A percentile compares a stretch with the other conserved stretches of the same genome.
Conservation (phyloP, 1,140 invertebrate genomes). For the Nixonia krombeini region DNA sequence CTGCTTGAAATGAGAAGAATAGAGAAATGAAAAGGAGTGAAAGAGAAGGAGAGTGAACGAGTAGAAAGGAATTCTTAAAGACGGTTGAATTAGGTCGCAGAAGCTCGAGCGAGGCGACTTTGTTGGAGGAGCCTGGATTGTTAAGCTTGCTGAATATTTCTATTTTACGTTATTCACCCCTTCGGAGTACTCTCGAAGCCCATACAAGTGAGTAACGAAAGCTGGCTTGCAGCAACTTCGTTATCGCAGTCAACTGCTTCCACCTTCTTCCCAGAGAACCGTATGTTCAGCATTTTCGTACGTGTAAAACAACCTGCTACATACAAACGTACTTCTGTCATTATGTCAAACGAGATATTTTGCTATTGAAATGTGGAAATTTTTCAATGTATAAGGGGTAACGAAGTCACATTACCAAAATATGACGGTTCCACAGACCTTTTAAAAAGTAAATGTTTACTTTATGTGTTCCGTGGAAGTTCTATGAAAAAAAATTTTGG, state of each 20-base stretch:
- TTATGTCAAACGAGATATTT: constrained; percentile 35
- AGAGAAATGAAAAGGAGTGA: constrained; percentile 1
- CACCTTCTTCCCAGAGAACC: constrained; percentile 22
- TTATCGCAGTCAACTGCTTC: constrained; percentile 40
- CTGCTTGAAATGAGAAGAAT: constrained; percentile 3
- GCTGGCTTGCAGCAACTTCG: constrained; percentile 43
- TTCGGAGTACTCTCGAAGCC: constrained; percentile 24
- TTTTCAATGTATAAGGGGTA: too few species aligned
- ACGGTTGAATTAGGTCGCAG: constrained; percentile 1
- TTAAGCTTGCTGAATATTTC: constrained; percentile 42
- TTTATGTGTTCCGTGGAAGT: too few species aligned
- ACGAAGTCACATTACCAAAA: too few species aligned
- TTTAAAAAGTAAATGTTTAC: too few species aligned
- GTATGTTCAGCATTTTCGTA: constrained; percentile 36
- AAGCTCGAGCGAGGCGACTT: constrained; percentile 8
- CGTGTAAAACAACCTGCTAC: constrained; percentile 40
- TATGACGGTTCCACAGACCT: too few species aligned
- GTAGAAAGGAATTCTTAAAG: constrained; percentile 7
- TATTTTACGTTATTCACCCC: constrained; percentile 23
- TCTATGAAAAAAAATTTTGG: too few species aligned
- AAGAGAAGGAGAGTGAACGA: background rate
- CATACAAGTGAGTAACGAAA: constrained; percentile 42
- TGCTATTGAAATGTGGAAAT: constrained; percentile 23
- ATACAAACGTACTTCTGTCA: constrained; percentile 21
- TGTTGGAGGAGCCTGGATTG: constrained; percentile 7